These are phyloP conservation scores for Eubasilissa splendida DNA, from an alignment of 2,888 invertebrate species.

Conservation along the genomic window DNA sequence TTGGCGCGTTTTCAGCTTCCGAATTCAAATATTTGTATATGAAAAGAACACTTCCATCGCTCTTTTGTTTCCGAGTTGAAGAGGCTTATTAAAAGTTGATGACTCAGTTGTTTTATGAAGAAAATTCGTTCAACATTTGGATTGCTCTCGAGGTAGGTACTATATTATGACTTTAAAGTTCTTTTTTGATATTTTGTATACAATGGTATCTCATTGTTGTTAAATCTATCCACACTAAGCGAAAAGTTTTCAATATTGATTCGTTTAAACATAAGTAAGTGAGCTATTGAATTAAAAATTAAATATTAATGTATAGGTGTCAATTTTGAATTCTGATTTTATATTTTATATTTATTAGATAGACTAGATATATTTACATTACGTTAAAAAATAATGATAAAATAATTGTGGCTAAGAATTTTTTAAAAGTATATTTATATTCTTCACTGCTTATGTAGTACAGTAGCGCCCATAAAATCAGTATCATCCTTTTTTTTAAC, in stretches of 20 bases:
- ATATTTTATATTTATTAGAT: no score
- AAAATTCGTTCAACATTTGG: constrained; percentile 12
- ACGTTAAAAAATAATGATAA: no score
- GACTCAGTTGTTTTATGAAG: background rate
- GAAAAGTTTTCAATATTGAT: background rate
- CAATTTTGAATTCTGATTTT: no score
- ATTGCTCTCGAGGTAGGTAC: constrained; percentile 20
- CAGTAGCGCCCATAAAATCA: no score
- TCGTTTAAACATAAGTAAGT: background rate
- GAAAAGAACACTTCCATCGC: constrained; percentile 16
- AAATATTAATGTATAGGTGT: no score
- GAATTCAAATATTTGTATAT: constrained; percentile 10
- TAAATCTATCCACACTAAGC: background rate
- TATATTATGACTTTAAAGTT: background rate
- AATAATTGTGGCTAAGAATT: no score
- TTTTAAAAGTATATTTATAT: no score
- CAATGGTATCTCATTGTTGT: no score
- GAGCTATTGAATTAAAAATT: no score
- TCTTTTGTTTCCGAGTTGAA: constrained; percentile 5
- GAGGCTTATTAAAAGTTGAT: background rate
- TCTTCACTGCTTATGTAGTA: no score
- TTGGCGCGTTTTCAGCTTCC: constrained; percentile 21
- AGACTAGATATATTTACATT: no score
- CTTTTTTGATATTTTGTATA: background rate
- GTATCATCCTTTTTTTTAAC: no score